phyloP scores from a whole-genome alignment of 2,113 vertebrate genomes.

The Melanerpes aurifrons region DNA sequence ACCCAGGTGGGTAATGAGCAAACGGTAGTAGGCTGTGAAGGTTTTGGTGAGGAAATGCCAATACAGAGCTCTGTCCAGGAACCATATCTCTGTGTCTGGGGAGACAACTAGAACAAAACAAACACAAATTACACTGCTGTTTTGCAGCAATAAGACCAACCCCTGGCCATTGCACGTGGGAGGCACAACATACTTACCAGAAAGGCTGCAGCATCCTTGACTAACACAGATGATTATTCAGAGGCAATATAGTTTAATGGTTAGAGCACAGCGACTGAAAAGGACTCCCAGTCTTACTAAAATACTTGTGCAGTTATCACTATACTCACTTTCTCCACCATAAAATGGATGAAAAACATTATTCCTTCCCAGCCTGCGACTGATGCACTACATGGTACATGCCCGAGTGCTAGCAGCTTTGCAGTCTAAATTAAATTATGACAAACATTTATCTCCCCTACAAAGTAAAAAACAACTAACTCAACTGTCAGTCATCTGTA shows the following conservation, averaged over 20 bases:
- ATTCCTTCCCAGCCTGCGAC: background rate
- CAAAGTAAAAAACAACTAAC: slow-evolving; percentile 21
- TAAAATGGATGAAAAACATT: background rate
- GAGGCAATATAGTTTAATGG: background rate
- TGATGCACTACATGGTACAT: background rate
- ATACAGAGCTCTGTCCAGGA: slow-evolving; percentile 91
- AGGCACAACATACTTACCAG: background rate
- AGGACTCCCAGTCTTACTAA: background rate
- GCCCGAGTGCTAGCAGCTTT: background rate
- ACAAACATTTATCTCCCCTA: slow-evolving; percentile 39
- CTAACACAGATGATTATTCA: background rate
- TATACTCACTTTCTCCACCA: background rate
- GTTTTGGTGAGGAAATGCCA: slow-evolving; percentile 93
- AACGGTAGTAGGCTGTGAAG: slow-evolving; percentile 93
- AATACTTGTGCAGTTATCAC: background rate
- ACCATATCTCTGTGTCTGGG: slow-evolving; percentile 91
- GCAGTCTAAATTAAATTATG: background rate
- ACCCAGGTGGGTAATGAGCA: slow-evolving; percentile 93
- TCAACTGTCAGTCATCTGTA: background rate
- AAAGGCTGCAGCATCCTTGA: background rate
- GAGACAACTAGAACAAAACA: slow-evolving; percentile 77
- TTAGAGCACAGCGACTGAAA: background rate
- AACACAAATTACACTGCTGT: background rate
- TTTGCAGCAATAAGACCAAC: background rate
- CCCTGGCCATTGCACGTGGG: background rate